These are phyloP conservation scores for Decapterus maruadsi DNA, from an alignment of 2,797 vertebrate genomes.

Conservation along the genomic window DNA sequence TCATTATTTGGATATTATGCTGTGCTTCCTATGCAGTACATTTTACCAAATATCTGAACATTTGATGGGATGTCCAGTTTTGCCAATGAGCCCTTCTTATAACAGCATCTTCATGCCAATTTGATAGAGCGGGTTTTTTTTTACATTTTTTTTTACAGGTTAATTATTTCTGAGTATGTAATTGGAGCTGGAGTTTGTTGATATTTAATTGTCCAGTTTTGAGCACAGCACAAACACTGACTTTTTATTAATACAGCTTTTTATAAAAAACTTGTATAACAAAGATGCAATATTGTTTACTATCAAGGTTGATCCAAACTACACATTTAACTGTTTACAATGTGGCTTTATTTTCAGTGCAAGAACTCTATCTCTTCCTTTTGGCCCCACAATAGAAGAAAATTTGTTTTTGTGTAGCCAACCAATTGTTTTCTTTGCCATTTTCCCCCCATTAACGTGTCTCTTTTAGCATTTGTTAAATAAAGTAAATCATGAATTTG, in stretches of 20 bases:
- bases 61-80: constrained; percentile 23
- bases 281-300: constrained; percentile 54
- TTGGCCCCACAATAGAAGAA: constrained; percentile 56
- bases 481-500: constrained; percentile 20
- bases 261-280: constrained; percentile 10
- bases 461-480: constrained; percentile 33
- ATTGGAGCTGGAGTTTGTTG: constrained; percentile 11
- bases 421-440: constrained; percentile 12
- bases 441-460: constrained; percentile 15
- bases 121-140: constrained; percentile 10
- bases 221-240: constrained; percentile 17
- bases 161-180: constrained; percentile 25
- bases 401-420: constrained; percentile 25
- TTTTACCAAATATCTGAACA: constrained; percentile 34
- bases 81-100: constrained; percentile 26
- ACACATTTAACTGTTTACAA: constrained; percentile 54
- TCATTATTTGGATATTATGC: background rate
- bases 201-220: constrained; percentile 15
- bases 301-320: constrained; percentile 38
- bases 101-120: constrained; percentile 24
- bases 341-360: constrained; percentile 54
- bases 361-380: constrained; percentile 49
- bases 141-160: background rate
- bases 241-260: constrained; percentile 4
- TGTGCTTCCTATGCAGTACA: constrained; percentile 11